phyloP scores from a whole-genome alignment of 1,140 invertebrate species.

The Philopotamus ludificatus region DNA sequence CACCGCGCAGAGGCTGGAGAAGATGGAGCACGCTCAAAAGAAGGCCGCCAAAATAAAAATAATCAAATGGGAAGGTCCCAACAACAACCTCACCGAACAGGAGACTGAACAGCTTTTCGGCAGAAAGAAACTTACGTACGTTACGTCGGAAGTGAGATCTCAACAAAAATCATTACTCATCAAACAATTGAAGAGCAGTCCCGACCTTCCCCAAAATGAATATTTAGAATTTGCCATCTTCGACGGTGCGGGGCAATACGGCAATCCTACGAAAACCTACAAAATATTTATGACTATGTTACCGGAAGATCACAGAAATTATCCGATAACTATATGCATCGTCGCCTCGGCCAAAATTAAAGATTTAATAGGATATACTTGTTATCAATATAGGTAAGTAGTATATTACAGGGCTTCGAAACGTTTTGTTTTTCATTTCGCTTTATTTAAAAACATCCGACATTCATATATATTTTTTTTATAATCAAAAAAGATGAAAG shows the following conservation, averaged over 20 bases:
- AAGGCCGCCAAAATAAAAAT: constrained; percentile 75
- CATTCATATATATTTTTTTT: too few species aligned
- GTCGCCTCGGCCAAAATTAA: constrained; percentile 80
- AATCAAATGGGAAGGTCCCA: constrained; percentile 71
- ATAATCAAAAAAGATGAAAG: too few species aligned
- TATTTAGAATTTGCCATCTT: constrained; percentile 89
- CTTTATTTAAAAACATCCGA: too few species aligned
- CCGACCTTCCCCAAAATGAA: constrained; percentile 75
- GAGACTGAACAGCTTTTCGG: constrained; percentile 71
- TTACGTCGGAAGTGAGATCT: constrained; percentile 45
- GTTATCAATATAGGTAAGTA: constrained; percentile 74
- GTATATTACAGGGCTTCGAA: background rate
- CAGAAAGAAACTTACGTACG: constrained; percentile 53
- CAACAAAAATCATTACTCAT: constrained; percentile 63
- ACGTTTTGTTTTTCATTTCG: too few species aligned
- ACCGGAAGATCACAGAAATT: constrained; percentile 72
- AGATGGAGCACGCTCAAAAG: constrained; percentile 82
- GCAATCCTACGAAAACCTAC: constrained; percentile 73
- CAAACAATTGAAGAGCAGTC: constrained; percentile 72
- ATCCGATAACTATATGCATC: constrained; percentile 81
- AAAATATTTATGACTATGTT: constrained; percentile 88
- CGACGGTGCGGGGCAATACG: constrained; percentile 83
- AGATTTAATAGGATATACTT: constrained; percentile 92
- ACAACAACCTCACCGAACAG: constrained; percentile 54
- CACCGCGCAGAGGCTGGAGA: constrained; percentile 85